phyloP scores from a whole-genome alignment of 2,888 invertebrate species.

The Tuberolachnus salignus region DNA sequence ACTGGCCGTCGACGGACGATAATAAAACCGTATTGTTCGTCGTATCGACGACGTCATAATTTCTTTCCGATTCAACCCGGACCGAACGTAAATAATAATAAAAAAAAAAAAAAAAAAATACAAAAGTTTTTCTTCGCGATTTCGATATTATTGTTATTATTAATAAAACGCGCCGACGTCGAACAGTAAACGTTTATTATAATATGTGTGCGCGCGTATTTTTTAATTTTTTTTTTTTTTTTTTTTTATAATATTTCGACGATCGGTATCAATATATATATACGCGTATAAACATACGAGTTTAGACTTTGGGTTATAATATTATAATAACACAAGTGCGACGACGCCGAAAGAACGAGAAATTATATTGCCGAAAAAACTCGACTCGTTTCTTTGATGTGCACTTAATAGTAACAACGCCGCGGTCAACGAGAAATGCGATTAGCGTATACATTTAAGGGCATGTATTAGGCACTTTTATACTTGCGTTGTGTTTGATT shows the following conservation, averaged over 20 bases:
- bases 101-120: neutral
- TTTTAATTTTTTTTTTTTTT: no score
- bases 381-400: constrained; percentile 22
- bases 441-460: constrained; percentile 5
- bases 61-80: no score
- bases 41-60: no score
- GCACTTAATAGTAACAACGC: constrained; percentile 38
- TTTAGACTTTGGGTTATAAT: no score
- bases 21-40: no score
- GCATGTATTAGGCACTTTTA: no score
- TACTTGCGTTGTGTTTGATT: constrained; percentile 19
- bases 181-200: no score
- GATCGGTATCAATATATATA: constrained; percentile 1
- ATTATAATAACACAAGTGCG: no score
- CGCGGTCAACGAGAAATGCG: neutral
- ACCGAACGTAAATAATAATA: no score
- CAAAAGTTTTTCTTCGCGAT: neutral
- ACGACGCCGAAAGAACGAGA: neutral
- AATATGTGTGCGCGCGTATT: no score
- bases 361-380: neutral
- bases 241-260: neutral
- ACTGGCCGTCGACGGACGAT: no score
- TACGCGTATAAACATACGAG: neutral
- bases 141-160: no score
- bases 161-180: neutral